phyloP scores from a whole-genome alignment of 2,888 invertebrate species.

The Drosophila ezoana region DNA sequence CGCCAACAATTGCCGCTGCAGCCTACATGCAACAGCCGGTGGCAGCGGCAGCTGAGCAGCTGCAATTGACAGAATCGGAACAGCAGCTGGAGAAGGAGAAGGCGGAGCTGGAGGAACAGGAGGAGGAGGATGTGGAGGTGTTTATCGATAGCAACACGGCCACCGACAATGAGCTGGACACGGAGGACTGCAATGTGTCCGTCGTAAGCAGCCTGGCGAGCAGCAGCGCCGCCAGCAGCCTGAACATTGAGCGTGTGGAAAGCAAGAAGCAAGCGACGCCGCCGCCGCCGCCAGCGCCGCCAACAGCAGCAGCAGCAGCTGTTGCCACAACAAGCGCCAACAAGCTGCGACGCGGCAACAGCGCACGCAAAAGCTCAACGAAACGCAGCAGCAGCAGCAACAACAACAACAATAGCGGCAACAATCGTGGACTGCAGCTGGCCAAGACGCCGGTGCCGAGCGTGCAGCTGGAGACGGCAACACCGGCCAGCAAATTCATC shows the following conservation, averaged over 20 bases:
- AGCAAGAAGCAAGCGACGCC: slow-evolving; percentile 15
- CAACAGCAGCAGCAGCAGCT: slow-evolving; percentile 17
- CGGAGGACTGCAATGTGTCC: slow-evolving; percentile 71
- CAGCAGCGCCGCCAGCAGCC: slow-evolving; percentile 68
- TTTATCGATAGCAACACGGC: slow-evolving; percentile 81
- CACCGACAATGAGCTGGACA: slow-evolving; percentile 66
- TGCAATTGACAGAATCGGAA: neutral
- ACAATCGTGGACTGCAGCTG: slow-evolving; percentile 1
- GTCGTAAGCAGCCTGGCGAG: slow-evolving; percentile 70
- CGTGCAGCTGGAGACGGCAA: slow-evolving; percentile 51
- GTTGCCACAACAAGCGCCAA: slow-evolving; percentile 3
- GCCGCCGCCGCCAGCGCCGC: neutral
- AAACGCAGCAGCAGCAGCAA: slow-evolving; percentile 20
- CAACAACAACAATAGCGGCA: slow-evolving; percentile 4
- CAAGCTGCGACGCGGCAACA: slow-evolving; percentile 27
- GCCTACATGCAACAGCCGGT: slow-evolving; percentile 15
- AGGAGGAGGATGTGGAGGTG: slow-evolving; percentile 81
- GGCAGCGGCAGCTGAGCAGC: slow-evolving; percentile 1
- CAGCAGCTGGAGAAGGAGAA: slow-evolving; percentile 47
- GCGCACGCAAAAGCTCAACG: slow-evolving; percentile 19
- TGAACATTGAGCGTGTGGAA: slow-evolving; percentile 64
- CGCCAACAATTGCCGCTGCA: slow-evolving; percentile 20
- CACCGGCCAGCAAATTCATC: slow-evolving; percentile 86
- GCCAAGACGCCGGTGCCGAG: slow-evolving; percentile 41
- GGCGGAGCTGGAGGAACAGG: slow-evolving; percentile 37